phyloP scores from a whole-genome alignment of 2,888 invertebrate genomes.

The Bursaphelenchus okinawaensis region DNA sequence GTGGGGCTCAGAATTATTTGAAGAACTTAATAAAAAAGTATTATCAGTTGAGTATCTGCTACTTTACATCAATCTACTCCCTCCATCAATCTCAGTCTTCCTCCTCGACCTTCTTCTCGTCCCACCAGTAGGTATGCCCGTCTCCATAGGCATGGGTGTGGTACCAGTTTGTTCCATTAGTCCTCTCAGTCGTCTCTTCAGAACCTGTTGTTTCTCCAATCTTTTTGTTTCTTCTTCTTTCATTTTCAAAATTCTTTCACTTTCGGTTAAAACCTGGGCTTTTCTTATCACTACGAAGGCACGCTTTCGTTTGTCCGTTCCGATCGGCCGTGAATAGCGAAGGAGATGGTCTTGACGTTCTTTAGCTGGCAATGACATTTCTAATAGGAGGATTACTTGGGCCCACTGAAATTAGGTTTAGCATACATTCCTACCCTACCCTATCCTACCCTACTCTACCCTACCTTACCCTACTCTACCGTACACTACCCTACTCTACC shows the following conservation, averaged over 20 bases:
- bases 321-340: constrained; percentile 82
- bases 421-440: not conserved
- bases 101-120: too few relatives aligned
- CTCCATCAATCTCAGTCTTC: too few relatives aligned
- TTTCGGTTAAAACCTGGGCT: constrained; percentile 29
- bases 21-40: too few relatives aligned
- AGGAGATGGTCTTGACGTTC: constrained; percentile 78
- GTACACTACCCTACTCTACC: too few relatives aligned
- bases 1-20: too few relatives aligned
- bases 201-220: constrained; percentile 28
- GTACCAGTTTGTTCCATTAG: not conserved
- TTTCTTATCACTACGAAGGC: constrained; percentile 51
- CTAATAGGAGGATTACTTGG: constrained; percentile 88
- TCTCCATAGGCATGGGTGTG: too few relatives aligned
- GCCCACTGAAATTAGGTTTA: constrained; percentile 93
- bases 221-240: constrained; percentile 25
- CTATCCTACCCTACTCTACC: too few relatives aligned
- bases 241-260: constrained; percentile 25
- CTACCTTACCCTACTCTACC: too few relatives aligned
- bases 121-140: too few relatives aligned
- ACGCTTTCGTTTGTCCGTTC: constrained; percentile 51
- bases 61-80: too few relatives aligned
- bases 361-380: constrained; percentile 83
- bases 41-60: too few relatives aligned
- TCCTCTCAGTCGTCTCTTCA: constrained; percentile 29